A percentile compares a stretch with the other conserved stretches of the same genome.
Conservation (phyloP, 2,888 invertebrate species). For the Alloplasta piceator region DNA sequence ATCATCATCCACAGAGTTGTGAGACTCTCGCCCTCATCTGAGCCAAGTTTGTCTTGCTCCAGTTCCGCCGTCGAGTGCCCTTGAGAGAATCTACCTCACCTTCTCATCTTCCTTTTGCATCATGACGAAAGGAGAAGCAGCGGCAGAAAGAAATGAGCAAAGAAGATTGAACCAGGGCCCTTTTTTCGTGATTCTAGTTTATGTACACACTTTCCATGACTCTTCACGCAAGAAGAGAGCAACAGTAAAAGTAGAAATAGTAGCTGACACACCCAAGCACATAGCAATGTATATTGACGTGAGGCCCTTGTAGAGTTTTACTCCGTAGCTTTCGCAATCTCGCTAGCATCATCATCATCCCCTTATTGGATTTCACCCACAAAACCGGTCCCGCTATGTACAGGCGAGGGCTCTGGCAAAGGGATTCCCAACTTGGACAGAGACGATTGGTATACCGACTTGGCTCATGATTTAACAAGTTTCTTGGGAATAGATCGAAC, state of each 20-base stretch:
- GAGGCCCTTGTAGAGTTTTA: conserved; percentile 44
- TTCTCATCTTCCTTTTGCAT: conserved; percentile 61
- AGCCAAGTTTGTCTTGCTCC: conserved; percentile 74
- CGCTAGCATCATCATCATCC: conserved; percentile 61
- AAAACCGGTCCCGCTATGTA: conserved; percentile 63
- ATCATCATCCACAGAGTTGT: conserved; percentile 56
- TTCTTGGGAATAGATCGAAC: conserved; percentile 61
- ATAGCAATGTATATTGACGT: conserved; percentile 40
- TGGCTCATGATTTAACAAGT: conserved; percentile 14
- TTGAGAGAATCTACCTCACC: conserved; percentile 67
- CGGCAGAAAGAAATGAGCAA: conserved; percentile 53
- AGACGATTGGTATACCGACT: conserved; percentile 16
- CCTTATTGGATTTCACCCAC: conserved; percentile 72
- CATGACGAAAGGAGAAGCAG: conserved; percentile 46
- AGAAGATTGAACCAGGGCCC: conserved; percentile 41
- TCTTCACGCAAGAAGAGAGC: conserved; percentile 47
- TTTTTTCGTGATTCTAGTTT: conserved; percentile 32
- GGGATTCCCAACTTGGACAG: conserved; percentile 61
- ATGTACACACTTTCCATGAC: conserved; percentile 62
- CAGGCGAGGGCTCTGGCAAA: conserved; percentile 45
- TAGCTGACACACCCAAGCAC: conserved; percentile 25
- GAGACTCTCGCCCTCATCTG: conserved; percentile 54
- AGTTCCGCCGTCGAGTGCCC: conserved; percentile 73
- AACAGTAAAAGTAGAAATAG: conserved; percentile 56
- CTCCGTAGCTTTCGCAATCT: conserved; percentile 46